A percentile compares a stretch with the other conserved stretches of the same genome.
phyloP scores from a whole-genome alignment of 2,797 vertebrate genomes.

The Poeciliopsis turneri region DNA sequence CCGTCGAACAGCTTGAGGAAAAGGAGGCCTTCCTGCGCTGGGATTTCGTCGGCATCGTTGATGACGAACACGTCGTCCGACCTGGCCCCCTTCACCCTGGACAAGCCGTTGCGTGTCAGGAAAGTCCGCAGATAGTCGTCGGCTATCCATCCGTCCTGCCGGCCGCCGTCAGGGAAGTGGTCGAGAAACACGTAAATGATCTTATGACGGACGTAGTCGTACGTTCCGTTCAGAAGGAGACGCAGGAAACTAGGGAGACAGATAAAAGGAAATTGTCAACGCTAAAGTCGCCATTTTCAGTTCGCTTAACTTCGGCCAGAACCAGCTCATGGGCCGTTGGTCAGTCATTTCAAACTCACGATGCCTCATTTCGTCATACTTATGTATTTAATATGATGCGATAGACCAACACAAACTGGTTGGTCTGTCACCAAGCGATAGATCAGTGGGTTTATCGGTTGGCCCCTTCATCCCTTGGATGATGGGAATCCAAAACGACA shows the following conservation, averaged over 20 bases:
- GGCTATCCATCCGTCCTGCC: constrained; percentile 97
- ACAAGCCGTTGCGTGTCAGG: constrained; percentile 89
- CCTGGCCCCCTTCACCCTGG: constrained; percentile 83
- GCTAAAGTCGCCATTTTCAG: not conserved
- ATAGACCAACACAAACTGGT: not conserved
- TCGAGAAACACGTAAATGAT: constrained; percentile 96
- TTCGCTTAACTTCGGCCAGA: not conserved
- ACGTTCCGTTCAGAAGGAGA: constrained; percentile 91
- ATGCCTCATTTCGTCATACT: not conserved
- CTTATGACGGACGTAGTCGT: constrained; percentile 93
- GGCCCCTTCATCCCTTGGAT: too few relatives aligned
- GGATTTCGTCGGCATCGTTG: constrained; percentile 96
- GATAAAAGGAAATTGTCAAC: not conserved
- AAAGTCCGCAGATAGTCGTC: constrained; percentile 97
- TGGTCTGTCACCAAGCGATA: too few relatives aligned
- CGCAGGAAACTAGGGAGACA: constrained; percentile 81
- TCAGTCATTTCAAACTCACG: not conserved
- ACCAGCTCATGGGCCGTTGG: not conserved
- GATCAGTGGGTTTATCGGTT: too few relatives aligned
- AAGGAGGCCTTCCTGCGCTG: constrained; percentile 89
- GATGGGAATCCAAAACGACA: too few relatives aligned
- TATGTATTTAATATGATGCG: not conserved
- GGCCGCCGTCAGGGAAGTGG: constrained; percentile 94
- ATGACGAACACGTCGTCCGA: constrained; percentile 94
- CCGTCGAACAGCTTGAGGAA: constrained; percentile 97